Base-by-base conservation (phyloP, 2,888 invertebrate species). In the Erannis defoliaria region DNA sequence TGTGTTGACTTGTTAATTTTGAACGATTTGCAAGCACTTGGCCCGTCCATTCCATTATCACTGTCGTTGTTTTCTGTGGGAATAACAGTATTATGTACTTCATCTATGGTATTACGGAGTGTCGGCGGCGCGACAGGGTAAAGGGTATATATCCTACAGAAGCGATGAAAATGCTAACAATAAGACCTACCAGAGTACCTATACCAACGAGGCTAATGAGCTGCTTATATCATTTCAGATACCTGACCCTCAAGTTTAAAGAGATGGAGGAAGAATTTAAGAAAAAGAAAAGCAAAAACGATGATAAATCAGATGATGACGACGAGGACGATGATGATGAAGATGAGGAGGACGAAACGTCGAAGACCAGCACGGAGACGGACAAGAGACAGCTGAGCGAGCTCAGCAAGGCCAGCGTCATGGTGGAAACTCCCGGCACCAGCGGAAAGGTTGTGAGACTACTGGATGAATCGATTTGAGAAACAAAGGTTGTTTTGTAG, bases 211-310 rank as follows among this genome's bases (percentile, higher is more conserved):
- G n/a, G n/a, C n/a, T n/a, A n/a, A n/a, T n/a, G n/a, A n/a, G n/a
- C n/a, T n/a, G 12, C 14, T 26, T 26, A 18, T 6, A 29, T 18
- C 2, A 46, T 89, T 90, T 19, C 80, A 96, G 97, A 88, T 97
- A 97, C 80, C 89, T 97, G 51, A 96, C 96, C 10, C 88, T 97
- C 59, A 97, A 97, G 82, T 97, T 97, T 80, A 95, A 96, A 90
- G 97, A 97, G 87, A 96, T 97, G 96, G 97, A 97, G 85, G 96
- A 96, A 68, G 96, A 97, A 86, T 94, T 96, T 88, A 95, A 94
- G 60, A 94, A 95, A 76, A 96, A 96, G 70, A 94, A 95, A 69
- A 94, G 94, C 73, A 90, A 93, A 51, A 70, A 69, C 1, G 64
- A 56, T 0, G 81, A 88, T 56, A 85, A 88, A 3, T 74, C 75